These are phyloP conservation scores for Mnemiopsis leidyi DNA, from an alignment of 37 sponge, comb jelly and placozoan genomes.

Conservation along the genomic window DNA sequence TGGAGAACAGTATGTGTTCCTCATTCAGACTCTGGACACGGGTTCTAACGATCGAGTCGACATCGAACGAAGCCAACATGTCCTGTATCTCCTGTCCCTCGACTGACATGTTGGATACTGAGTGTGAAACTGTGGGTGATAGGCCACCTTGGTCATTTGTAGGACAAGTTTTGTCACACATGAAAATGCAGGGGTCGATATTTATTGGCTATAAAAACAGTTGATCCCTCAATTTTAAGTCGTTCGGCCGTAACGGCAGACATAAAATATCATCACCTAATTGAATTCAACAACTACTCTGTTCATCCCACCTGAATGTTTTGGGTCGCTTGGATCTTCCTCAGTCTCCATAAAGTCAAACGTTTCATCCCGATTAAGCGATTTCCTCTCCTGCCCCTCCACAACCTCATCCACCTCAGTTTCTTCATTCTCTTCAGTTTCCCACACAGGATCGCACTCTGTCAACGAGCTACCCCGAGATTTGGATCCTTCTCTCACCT, in stretches of 20 bases:
- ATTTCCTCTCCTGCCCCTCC: not conserved
- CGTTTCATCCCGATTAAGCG: not conserved
- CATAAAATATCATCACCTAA: too few relatives aligned
- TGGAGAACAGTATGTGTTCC: slow-evolving; percentile 36
- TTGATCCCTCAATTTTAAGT: too few relatives aligned
- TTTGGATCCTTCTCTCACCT: not conserved
- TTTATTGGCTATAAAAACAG: too few relatives aligned
- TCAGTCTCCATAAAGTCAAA: not conserved
- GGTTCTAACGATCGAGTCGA: not conserved
- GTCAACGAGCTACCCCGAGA: not conserved
- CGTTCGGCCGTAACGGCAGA: too few relatives aligned
- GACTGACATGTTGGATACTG: not conserved
- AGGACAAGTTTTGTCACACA: too few relatives aligned
- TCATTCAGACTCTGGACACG: not conserved
- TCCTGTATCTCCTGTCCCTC: not conserved
- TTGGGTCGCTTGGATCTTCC: not conserved
- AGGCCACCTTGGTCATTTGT: too few relatives aligned
- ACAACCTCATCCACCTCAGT: not conserved
- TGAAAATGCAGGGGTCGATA: too few relatives aligned
- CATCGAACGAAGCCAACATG: slow-evolving; percentile 41
- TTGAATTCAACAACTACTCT: too few relatives aligned
- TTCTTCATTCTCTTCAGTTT: not conserved
- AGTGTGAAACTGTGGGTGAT: too few relatives aligned
- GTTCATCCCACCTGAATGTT: not conserved
- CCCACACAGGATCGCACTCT: not conserved